Evolutionary conservation across 2,888 invertebrate species (phyloP).

Genomic region (Lasioglossum malachurum): DNA sequence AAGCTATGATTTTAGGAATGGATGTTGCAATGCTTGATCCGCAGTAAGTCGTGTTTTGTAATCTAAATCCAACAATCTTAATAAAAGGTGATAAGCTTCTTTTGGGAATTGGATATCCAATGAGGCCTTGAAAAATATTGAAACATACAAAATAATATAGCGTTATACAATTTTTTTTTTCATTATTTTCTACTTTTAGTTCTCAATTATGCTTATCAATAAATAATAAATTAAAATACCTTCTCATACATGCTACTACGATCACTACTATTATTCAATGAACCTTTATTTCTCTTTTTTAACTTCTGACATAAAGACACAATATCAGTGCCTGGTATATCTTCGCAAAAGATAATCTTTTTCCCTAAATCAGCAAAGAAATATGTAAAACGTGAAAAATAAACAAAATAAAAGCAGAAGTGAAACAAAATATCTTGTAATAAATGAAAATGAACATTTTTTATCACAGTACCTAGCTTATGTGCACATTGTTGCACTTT

Average conservation of each 20-base stretch:
- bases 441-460: conserved; percentile 17
- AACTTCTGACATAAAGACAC: conserved; percentile 80
- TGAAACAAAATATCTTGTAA: conserved; percentile 3
- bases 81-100: conserved; percentile 90
- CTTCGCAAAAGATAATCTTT: conserved; percentile 86
- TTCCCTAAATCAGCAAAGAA: conserved; percentile 83
- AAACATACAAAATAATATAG: conserved; percentile 42
- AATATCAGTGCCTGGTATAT: conserved; percentile 85
- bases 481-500: conserved; percentile 89
- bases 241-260: conserved; percentile 62
- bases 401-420: conserved; percentile 28
- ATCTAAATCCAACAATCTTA: conserved; percentile 91
- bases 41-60: conserved; percentile 91
- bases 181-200: conserved; percentile 14
- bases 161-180: neutral
- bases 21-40: conserved; percentile 90
- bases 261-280: conserved; percentile 48
- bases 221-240: conserved; percentile 74
- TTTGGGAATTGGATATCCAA: conserved; percentile 86
- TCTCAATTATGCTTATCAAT: conserved; percentile 36
- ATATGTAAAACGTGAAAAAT: conserved; percentile 49
- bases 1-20: conserved; percentile 87
- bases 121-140: conserved; percentile 73
- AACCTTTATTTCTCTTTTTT: conserved; percentile 74
- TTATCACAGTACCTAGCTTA: conserved; percentile 87